Conservation (phyloP, 2,797 vertebrate genomes). For the Acrossocheilus fasciatus region DNA sequence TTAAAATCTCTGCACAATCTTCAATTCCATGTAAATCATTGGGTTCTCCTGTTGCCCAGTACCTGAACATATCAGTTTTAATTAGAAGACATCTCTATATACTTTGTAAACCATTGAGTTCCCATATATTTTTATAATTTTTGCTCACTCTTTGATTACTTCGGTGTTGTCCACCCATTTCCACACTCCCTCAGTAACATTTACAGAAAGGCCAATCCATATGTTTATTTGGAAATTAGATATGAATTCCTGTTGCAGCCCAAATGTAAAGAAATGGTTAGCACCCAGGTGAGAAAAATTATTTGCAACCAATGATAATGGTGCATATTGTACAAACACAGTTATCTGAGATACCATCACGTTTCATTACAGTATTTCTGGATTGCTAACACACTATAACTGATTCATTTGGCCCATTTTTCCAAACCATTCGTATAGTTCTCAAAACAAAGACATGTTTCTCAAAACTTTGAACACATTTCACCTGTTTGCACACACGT, state of each 20-base stretch:
- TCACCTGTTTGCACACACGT: too few species aligned
- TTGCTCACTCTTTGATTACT: background rate
- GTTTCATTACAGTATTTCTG: too few species aligned
- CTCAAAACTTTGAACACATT: too few species aligned
- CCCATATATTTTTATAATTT: too few species aligned
- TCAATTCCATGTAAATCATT: background rate
- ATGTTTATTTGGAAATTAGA: background rate
- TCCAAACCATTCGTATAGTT: too few species aligned
- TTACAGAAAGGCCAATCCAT: conserved; percentile 5
- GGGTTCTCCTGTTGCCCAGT: conserved; percentile 4
- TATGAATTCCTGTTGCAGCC: background rate
- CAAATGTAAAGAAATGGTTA: background rate
- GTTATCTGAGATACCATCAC: background rate
- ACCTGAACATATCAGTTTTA: conserved; percentile 3
- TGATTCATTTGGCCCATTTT: too few species aligned
- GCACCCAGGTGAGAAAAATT: background rate
- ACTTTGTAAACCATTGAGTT: background rate
- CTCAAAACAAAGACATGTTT: too few species aligned
- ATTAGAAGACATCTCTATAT: background rate
- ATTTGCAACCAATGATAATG: background rate
- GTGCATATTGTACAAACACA: background rate
- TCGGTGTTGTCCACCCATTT: conserved; percentile 25
- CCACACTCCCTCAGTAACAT: conserved; percentile 30
- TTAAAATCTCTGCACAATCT: background rate
- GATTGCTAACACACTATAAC: too few species aligned